phyloP scores from a whole-genome alignment of 2,113 vertebrate genomes.

The Thunnus thynnus region DNA sequence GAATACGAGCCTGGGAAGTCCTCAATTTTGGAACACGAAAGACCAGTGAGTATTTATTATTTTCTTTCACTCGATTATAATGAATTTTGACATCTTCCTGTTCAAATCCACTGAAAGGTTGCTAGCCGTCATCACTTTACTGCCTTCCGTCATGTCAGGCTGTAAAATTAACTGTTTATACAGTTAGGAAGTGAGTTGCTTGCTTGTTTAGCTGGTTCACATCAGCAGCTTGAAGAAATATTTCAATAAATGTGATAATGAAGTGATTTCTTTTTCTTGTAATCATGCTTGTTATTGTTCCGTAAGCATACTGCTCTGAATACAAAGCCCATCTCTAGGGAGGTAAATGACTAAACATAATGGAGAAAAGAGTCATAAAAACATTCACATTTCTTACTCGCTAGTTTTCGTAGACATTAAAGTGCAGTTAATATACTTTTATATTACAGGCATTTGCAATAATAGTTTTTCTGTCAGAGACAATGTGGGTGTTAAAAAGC shows the following conservation, averaged over 20 bases:
- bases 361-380: background rate
- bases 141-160: background rate
- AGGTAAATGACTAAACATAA: background rate
- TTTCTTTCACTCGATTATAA: background rate
- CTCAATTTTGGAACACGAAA: conserved; percentile 95
- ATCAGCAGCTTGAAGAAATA: background rate
- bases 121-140: background rate
- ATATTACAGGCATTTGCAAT: conserved; percentile 8
- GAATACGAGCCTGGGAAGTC: conserved; percentile 99
- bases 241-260: background rate
- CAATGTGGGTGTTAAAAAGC: conserved; percentile 50
- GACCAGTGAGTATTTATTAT: conserved; percentile 89
- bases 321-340: background rate
- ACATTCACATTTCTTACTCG: background rate
- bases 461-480: conserved; percentile 8
- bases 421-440: conserved; percentile 12
- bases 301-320: background rate
- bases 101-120: background rate
- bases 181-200: background rate
- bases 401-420: background rate
- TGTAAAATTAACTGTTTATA: background rate
- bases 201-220: background rate
- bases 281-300: background rate
- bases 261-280: background rate
- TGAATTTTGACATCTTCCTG: conserved; percentile 1